Evolutionary conservation across 2,797 vertebrate species (phyloP).

Genomic region (Streptopelia turtur): DNA sequence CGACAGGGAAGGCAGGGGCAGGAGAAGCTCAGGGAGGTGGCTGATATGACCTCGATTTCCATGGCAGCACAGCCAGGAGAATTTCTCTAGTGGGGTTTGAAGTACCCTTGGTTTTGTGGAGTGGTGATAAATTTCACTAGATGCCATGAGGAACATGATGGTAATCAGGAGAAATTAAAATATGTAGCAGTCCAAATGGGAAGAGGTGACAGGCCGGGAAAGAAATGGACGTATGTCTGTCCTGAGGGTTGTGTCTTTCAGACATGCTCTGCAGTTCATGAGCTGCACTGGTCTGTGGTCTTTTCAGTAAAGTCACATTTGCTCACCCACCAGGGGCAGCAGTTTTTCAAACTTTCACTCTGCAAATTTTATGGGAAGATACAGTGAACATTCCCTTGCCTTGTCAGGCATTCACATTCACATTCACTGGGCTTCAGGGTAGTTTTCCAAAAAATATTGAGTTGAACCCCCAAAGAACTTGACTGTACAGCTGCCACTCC

Average conservation of each 20-base stretch:
- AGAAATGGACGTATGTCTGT: background rate
- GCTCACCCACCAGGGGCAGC: background rate
- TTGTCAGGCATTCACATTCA: background rate
- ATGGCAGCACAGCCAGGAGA: background rate
- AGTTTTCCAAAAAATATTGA: background rate
- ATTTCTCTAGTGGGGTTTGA: background rate
- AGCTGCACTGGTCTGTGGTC: background rate
- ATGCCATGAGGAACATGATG: background rate
- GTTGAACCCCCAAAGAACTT: background rate
- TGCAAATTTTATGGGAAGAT: background rate
- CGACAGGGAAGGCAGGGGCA: background rate
- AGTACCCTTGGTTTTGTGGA: background rate
- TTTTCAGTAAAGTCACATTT: background rate
- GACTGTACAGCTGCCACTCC: background rate
- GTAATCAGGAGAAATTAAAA: constrained; percentile 23
- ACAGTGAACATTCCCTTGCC: background rate
- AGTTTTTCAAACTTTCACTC: background rate
- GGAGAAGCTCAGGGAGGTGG: background rate
- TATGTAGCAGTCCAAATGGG: background rate
- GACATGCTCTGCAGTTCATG: background rate
- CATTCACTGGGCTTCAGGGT: background rate
- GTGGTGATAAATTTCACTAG: background rate
- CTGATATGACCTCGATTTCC: constrained; percentile 1
- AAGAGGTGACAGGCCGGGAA: background rate
- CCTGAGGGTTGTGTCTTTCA: background rate